A percentile compares a stretch with the other conserved stretches of the same genome.
These are phyloP conservation scores for Lepidocyrtinus sp. DNA, from an alignment of 2,888 invertebrate genomes.

Conservation along the genomic window DNA sequence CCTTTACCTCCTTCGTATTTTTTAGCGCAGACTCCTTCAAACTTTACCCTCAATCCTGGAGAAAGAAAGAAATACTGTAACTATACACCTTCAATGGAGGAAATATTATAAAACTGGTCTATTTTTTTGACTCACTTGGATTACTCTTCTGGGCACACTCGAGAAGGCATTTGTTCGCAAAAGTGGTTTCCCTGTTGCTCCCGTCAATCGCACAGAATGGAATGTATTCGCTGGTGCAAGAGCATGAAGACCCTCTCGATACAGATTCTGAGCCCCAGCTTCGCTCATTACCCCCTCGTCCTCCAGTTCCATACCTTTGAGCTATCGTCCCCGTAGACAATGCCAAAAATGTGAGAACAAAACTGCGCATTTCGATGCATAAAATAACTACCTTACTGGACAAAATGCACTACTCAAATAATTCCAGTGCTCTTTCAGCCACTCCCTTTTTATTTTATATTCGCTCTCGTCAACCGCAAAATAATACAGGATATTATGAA, in stretches of 20 bases:
- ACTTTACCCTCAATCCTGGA: slow-evolving; percentile 31
- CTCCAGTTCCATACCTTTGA: slow-evolving; percentile 14
- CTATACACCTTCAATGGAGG: background rate
- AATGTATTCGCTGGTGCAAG: slow-evolving; percentile 13
- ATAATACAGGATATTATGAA: too few species aligned
- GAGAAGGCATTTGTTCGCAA: slow-evolving; percentile 21
- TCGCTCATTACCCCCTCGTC: too few species aligned
- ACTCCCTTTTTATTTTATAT: too few species aligned
- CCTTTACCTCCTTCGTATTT: slow-evolving; percentile 8
- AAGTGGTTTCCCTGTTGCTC: slow-evolving; percentile 19
- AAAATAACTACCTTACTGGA: too few species aligned
- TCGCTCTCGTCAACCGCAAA: too few species aligned
- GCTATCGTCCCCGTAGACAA: background rate
- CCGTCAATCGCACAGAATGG: slow-evolving; percentile 38
- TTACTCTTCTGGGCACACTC: slow-evolving; percentile 36
- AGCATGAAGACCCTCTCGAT: too few species aligned
- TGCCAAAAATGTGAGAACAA: too few species aligned
- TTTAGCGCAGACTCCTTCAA: slow-evolving; percentile 47
- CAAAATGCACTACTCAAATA: too few species aligned
- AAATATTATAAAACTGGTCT: background rate
- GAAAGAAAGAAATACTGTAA: background rate
- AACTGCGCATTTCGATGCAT: too few species aligned
- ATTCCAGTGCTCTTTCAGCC: too few species aligned
- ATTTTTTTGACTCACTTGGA: slow-evolving; percentile 34
- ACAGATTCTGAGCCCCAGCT: too few species aligned